Percentiles rank a stretch among this genome's conserved stretches.
These are phyloP conservation scores for Zaprionus davidi DNA, from an alignment of 1,140 invertebrate species.

Conservation along the genomic window DNA sequence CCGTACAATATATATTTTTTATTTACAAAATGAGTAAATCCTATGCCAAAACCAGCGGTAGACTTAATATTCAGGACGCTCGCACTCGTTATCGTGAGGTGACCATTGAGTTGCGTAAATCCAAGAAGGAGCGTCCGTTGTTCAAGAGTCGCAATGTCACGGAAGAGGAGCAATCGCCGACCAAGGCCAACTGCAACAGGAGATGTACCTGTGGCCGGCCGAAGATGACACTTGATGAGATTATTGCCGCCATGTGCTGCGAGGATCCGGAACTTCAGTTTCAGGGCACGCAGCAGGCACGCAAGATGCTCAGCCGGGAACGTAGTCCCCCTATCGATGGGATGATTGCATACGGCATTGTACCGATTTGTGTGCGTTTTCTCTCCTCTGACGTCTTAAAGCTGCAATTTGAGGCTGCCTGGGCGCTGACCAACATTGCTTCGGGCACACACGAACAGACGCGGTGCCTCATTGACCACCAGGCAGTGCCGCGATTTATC, in stretches of 20 bases:
- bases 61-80: conserved; percentile 87
- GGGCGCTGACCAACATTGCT: conserved; percentile 99
- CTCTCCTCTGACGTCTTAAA: conserved; percentile 89
- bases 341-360: conserved; percentile 94
- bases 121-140: conserved; percentile 97
- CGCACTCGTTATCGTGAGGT: conserved; percentile 94
- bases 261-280: conserved; percentile 87
- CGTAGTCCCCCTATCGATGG: conserved; percentile 96
- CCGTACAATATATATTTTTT: neutral
- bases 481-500: conserved; percentile 94
- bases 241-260: conserved; percentile 88
- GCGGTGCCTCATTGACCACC: conserved; percentile 91
- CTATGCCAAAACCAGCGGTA: conserved; percentile 55
- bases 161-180: conserved; percentile 85
- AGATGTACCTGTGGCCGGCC: conserved; percentile 67
- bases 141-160: conserved; percentile 95
- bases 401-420: conserved; percentile 98
- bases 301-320: conserved; percentile 96
- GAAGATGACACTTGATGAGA: conserved; percentile 86
- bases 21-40: conserved; percentile 71
- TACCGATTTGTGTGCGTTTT: conserved; percentile 93
- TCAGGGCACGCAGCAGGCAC: conserved; percentile 89
- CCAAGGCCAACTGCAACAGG: conserved; percentile 26
- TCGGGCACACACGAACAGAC: conserved; percentile 97
- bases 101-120: conserved; percentile 95